Evolutionary conservation across 1,140 invertebrate species (phyloP), one percentile per base, ranked within the genome.

Genomic region (Megathymus violae): DNA sequence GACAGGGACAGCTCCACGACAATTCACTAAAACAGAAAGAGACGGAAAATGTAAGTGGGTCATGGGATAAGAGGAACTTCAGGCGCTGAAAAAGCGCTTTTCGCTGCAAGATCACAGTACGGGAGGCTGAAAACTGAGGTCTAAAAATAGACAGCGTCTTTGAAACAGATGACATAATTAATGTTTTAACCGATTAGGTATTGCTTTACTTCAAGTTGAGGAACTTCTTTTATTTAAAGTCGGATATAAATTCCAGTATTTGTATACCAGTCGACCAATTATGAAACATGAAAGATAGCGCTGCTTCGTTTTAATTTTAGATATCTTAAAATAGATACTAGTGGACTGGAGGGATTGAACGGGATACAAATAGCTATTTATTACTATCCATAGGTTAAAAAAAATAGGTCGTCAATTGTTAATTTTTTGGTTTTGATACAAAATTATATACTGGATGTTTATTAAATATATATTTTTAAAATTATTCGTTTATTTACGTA

Each of bases 61-160:
- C 88, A 90, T 78, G 77, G 82, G 81, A 88, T 85, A 78, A 87
- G 82, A 82, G 75, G 71, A 78, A 82, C 82, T 82, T 79, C 64
- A 73, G 76, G 71, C 74, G 71, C 62, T 74, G 46, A 77, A 41
- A 64, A 80, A 88, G 87, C 87, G 85, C 77, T 85, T 54, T 34
- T 43, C 71, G 85, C 85, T 88, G 71, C 46, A 78, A 73, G 38
- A 64, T 69, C 61, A 47, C 38, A 47, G 59, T 46, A 78, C 68
- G 56, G 79, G 77, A 76, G 64, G 74, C 76, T 82, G 80, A 78
- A 83, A 78, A 74, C 68, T 65, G 51, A 60, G 60, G 36, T 63
- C 82, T 88, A 88, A 75, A 82, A 84, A 86, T 89, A 89, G 83
- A 73, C 25, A 51, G 34, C 40, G 13, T 14, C 41, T 58, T 58